Conservation (phyloP, 1,140 invertebrate species). For the Doryteuthis pealeii region DNA sequence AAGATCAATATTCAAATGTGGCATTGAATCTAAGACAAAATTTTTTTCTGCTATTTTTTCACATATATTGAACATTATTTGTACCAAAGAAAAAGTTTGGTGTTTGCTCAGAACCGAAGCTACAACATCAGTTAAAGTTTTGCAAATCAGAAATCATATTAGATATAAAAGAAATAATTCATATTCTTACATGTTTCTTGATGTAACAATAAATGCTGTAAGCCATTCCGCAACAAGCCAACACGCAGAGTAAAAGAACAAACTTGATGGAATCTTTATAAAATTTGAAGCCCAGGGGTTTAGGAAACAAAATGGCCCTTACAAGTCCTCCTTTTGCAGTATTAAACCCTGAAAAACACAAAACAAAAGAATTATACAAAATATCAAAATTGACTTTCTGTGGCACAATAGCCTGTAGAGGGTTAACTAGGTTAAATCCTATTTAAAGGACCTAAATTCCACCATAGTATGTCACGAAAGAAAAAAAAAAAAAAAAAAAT, state of each 20-base stretch:
- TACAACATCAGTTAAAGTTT: too few species aligned
- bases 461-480: not conserved
- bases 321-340: conserved; percentile 89
- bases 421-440: too few species aligned
- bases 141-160: too few species aligned
- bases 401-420: not conserved
- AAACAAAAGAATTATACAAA: not conserved
- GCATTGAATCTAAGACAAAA: too few species aligned
- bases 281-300: conserved; percentile 88
- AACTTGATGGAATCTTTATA: conserved; percentile 90
- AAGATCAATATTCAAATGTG: too few species aligned
- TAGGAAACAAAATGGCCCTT: conserved; percentile 88
- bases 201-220: conserved; percentile 74
- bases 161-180: too few species aligned
- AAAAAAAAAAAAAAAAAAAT: too few species aligned
- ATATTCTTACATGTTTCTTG: conserved; percentile 29
- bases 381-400: too few species aligned
- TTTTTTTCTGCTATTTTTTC: too few species aligned
- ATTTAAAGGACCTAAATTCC: not conserved
- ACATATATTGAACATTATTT: too few species aligned
- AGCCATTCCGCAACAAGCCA: conserved; percentile 77
- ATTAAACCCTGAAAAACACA: conserved; percentile 71
- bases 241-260: conserved; percentile 76
- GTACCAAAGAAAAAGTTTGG: too few species aligned
- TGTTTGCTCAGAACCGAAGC: too few species aligned